These are phyloP conservation scores for Protobothrops mucrosquamatus DNA, from an alignment of 2,113 vertebrate genomes.

Conservation along the genomic window DNA sequence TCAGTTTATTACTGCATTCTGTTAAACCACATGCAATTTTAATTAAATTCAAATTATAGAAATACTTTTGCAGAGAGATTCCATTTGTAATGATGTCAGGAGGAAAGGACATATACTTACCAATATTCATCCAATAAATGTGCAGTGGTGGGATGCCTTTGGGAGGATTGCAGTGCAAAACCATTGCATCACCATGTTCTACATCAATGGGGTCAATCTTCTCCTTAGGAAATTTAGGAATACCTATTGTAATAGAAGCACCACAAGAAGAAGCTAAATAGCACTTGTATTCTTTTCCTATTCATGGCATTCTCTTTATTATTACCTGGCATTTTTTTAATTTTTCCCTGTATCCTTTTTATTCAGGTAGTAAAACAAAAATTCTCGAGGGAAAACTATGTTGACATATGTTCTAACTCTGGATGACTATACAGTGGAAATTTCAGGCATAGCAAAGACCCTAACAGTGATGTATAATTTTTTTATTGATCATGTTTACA, in stretches of 20 bases:
- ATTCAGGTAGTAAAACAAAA: not conserved
- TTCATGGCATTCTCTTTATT: not conserved
- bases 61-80: not conserved
- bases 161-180: constrained; percentile 86
- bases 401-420: not conserved
- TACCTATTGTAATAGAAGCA: constrained; percentile 67
- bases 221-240: constrained; percentile 95
- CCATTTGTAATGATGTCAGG: not conserved
- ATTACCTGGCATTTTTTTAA: not conserved
- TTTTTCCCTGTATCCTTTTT: not conserved
- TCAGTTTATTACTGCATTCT: not conserved
- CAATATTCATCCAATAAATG: constrained; percentile 97
- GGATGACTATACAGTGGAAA: not conserved
- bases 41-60: constrained; percentile 13
- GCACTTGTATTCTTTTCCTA: fast-evolving
- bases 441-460: not conserved
- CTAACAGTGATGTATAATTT: not conserved
- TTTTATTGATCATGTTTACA: not conserved
- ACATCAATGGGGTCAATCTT: constrained; percentile 85
- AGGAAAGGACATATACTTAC: constrained; percentile 66
- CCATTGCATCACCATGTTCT: constrained; percentile 85
- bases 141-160: constrained; percentile 89
- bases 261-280: not conserved
- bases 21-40: not conserved
- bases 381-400: not conserved